Evolutionary conservation across 2,888 invertebrate species (phyloP), one percentile per base, ranked within the genome.

Genomic region (Cryptocephalus primarius): DNA sequence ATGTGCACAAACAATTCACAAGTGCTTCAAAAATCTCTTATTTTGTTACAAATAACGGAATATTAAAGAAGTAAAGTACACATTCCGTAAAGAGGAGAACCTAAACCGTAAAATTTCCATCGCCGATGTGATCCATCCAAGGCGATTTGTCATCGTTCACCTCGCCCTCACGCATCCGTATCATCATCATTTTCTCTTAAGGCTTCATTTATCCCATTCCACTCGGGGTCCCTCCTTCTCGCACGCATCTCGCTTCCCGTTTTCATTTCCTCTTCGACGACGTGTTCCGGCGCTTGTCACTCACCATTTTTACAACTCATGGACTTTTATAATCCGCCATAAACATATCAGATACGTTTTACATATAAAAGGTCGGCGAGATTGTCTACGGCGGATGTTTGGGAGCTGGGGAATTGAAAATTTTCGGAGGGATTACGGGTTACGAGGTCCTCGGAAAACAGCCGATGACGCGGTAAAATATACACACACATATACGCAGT

Each of bases 251-350:
- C 22, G 22, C 63, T 68, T 68, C 69, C 69, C 66, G 66, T 69
- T 67, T 65, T 64, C 68, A 68, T 69, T 69, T 69, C 70, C 68
- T 63, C 52, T 46, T 60, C 61, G 63, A 63, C 64, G 63, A 61
- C 65, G 58, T 61, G 61, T 64, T 66, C 66, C 65, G 65, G 65
- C 62, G 64, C 53, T 67, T 69, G 69, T 69, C 70, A 69, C 69
- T 69, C 68, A 68, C 58, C 60, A 70, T 70, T 70, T 69, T 70
- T 66, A 70, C 70, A 69, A 69, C 66, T 69, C 69, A 70, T 70
- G 68, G 64, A 69, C 62, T 69, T 70, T 70, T 69, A 70, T 69
- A 69, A 68, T 69, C 68, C 60, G 55, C 66, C 62, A 67, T 67
- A 66, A 68, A 68, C 65, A 67, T 67, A 69, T 67, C 69, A 66